Conservation (phyloP, 2,113 vertebrate species). For the Gallinago undulata region DNA sequence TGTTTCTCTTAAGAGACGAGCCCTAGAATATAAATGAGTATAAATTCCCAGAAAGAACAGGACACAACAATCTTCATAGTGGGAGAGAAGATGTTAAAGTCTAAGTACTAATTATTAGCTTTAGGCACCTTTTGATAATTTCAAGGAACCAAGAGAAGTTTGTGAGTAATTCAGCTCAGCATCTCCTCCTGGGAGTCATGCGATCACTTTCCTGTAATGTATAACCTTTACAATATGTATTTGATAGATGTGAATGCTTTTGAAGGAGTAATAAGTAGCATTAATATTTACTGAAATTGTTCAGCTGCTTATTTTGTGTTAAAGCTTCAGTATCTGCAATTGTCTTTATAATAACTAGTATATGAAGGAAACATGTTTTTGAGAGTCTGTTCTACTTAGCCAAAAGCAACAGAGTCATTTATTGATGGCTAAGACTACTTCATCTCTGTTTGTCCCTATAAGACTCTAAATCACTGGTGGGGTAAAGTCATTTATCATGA, state of each 20-base stretch:
- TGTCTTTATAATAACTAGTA: not conserved
- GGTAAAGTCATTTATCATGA: constrained; percentile 39
- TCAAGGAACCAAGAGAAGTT: not conserved
- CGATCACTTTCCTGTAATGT: not conserved
- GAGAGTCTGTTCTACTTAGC: constrained; percentile 17
- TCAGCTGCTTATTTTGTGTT: not conserved
- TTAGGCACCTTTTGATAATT: constrained; percentile 2
- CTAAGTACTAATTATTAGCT: not conserved
- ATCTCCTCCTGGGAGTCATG: not conserved
- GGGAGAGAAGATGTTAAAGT: not conserved
- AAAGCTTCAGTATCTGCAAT: not conserved
- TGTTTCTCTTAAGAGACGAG: not conserved
- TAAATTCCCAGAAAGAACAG: not conserved
- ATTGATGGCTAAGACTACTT: not conserved
- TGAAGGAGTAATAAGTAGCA: not conserved
- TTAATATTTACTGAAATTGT: not conserved
- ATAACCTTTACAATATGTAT: not conserved
- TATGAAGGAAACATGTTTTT: not conserved
- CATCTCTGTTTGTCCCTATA: not conserved
- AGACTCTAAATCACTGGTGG: constrained; percentile 3
- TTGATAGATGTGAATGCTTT: not conserved
- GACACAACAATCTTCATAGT: not conserved
- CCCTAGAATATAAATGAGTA: not conserved
- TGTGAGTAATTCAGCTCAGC: not conserved
- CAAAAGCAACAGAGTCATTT: constrained; percentile 3